Evolutionary conservation across 1,140 invertebrate species (phyloP), one percentile per base, ranked within the genome.

Genomic region (Heterodera schachtii): DNA sequence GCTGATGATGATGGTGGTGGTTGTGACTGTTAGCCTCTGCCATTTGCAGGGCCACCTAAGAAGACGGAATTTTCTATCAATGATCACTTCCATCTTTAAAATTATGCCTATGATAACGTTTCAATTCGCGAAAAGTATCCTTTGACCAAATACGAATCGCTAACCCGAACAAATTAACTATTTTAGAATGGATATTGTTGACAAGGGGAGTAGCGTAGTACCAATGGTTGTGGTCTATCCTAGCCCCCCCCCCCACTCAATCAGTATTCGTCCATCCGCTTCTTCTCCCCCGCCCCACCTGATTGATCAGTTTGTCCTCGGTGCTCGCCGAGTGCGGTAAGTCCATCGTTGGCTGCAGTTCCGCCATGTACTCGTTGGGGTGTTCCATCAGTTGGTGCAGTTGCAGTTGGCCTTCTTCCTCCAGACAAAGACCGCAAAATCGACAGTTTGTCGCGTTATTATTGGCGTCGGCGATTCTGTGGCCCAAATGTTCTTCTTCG

Each of bases 251-350:
- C 31, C 31, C 31, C 31, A 31, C 31, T 31, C 31, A 31, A 31
- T 31, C 31, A 31, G 31, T 31, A 31, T 31, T 31, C 31, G 31
- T 31, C 31, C 31, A 31, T 31, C 31, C 31, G 0, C 31, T 31
- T 31, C 31, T 31, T 31, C 31, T 31, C 31, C 31, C 31, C 31
- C 31, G 49, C 49, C 11, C 16, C 57, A 64, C 57, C 78, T 78
- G 71, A 2, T 81, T 81, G 52, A 81, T 81, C n/a, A 80, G 43
- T 11, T 81, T 74, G 44, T 80, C 80, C 11, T 49, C 80, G 2
- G 47, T 57, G 11, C 19, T 52, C 31, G 67, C 49, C 44, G 78
- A 73, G 7, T 67, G 57, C 11, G 19, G 43, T n/a, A 47, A 44
- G 8, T 60, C 47, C 71, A 43, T 11, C 57, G 75, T 77, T 6